Evolutionary conservation across 2,888 invertebrate genomes (phyloP), one percentile per base, ranked within the genome.

Genomic region (Hyposoter dolosus): DNA sequence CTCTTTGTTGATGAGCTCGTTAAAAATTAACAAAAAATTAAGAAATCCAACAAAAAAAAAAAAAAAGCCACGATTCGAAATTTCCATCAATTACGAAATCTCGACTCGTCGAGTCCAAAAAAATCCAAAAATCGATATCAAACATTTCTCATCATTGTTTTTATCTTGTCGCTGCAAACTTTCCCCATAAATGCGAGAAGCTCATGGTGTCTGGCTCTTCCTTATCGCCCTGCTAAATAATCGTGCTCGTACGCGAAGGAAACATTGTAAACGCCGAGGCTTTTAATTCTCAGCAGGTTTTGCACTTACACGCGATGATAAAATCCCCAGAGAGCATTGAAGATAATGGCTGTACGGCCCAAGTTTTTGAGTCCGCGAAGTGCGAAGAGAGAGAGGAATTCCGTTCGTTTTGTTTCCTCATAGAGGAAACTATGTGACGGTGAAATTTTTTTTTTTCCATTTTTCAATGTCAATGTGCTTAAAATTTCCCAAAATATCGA

Each of bases 281-380:
- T 56, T 72, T 56, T 50, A 40, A 74, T 56, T 53, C 69, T 28
- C 56, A 84, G 65, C 76, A 50, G 65, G 71, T 40, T 40, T 19
- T 23, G 28, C 23, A 50, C 40, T 23, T 47, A 12, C 5, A 50
- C 66, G 50, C 66, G 50, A 17, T 53, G 69, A 71, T 72, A 28
- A 71, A 65, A 76, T 63, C 69, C 76, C 0, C 28, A 47, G 60
- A 71, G 80, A 76, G 40, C 53, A 45, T 28, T 63, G 53, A 23
- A 45, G n/a, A 43, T 45, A 35, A 19, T 32, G 23, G 53, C 19
- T 23, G 65, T 0, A 43, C 7, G n/a, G 50, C 53, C 53, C 50
- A 74, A 77, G 68, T 85, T 74, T 77, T 75, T 63, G 63, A 78
- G 72, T 74, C 84, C 15, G 1, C 74, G 50, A 35, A 35, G 3